These are phyloP conservation scores for Xanthia icteritia DNA, from an alignment of 2,888 invertebrate species.

Conservation along the genomic window DNA sequence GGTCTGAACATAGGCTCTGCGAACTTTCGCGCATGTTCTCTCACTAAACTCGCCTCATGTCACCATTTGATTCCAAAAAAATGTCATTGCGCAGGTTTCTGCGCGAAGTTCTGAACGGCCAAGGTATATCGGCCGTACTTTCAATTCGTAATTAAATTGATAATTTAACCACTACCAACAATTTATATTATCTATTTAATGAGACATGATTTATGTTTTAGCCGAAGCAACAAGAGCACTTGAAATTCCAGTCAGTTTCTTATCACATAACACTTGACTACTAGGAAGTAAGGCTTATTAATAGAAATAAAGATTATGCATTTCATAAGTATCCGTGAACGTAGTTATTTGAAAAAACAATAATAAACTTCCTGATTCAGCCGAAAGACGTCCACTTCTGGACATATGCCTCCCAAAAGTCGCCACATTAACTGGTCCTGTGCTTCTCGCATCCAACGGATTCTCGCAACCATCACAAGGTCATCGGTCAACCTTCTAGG, in stretches of 20 bases:
- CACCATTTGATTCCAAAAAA: too few species aligned
- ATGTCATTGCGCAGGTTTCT: too few species aligned
- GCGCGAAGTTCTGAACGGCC: too few species aligned
- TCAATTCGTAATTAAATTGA: too few species aligned
- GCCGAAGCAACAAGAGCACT: slow-evolving; percentile 4
- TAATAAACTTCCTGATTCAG: neutral
- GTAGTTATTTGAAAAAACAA: neutral
- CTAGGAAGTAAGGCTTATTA: neutral
- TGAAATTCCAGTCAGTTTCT: neutral
- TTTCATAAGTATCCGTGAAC: neutral
- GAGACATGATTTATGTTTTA: slow-evolving; percentile 15
- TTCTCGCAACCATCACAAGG: neutral
- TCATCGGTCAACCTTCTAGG: neutral
- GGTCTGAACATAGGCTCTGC: too few species aligned
- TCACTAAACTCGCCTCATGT: too few species aligned
- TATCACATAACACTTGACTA: neutral
- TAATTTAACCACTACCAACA: neutral
- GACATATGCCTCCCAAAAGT: neutral
- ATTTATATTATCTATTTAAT: slow-evolving; percentile 5
- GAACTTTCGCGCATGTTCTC: too few species aligned
- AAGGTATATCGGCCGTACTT: too few species aligned
- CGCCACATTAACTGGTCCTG: neutral
- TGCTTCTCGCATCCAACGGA: neutral
- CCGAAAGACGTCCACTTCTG: neutral
- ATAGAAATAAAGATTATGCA: neutral